phyloP scores from a whole-genome alignment of 2,888 invertebrate species.

The Girardia tigrina region DNA sequence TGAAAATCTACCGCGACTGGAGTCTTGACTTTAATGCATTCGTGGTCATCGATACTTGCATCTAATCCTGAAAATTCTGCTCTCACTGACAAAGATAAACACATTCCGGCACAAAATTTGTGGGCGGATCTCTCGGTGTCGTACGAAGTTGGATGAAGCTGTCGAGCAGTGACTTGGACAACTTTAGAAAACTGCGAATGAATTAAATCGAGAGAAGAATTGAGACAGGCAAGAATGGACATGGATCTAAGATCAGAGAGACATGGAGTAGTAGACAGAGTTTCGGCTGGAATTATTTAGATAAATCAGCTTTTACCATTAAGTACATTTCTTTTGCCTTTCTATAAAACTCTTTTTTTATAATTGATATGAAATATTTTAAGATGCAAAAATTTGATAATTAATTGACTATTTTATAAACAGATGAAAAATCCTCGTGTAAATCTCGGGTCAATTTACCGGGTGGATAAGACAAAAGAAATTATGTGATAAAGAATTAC shows the following conservation, averaged over 20 bases:
- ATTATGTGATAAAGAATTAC: too few relatives aligned
- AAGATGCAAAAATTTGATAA: too few relatives aligned
- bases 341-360: too few relatives aligned
- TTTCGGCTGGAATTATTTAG: too few relatives aligned
- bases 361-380: too few relatives aligned
- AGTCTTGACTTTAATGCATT: not conserved
- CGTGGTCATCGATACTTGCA: not conserved
- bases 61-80: not conserved
- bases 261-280: not conserved
- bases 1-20: not conserved
- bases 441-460: too few relatives aligned
- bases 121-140: not conserved
- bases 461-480: too few relatives aligned
- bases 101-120: not conserved
- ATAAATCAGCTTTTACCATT: too few relatives aligned
- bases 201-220: not conserved
- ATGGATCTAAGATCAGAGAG: not conserved
- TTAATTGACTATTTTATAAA: too few relatives aligned
- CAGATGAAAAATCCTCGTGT: too few relatives aligned
- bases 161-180: not conserved
- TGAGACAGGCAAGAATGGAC: not conserved
- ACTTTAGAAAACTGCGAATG: not conserved
- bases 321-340: too few relatives aligned
- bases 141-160: not conserved
- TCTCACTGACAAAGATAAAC: not conserved